Percentiles rank a stretch among this genome's conserved stretches.
Conservation (phyloP, 2,888 invertebrate genomes). For the Catocala fraxini region DNA sequence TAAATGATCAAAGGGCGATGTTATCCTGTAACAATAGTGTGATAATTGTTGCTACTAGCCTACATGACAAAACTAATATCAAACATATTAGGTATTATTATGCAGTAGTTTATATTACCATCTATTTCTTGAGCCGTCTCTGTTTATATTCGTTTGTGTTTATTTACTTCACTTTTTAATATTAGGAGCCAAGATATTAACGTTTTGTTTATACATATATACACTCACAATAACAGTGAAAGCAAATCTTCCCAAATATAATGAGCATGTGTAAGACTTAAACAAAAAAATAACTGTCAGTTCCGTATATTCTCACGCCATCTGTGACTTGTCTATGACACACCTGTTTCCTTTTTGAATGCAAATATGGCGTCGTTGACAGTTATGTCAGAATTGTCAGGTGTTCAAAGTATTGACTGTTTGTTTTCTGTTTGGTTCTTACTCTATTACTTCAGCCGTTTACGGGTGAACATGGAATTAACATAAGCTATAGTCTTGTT, state of each 20-base stretch:
- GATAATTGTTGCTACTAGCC: too few relatives aligned
- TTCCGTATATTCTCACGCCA: conserved; percentile 40
- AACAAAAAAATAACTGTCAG: conserved; percentile 15
- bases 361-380: conserved; percentile 40
- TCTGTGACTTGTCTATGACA: conserved; percentile 43
- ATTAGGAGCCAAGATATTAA: not conserved
- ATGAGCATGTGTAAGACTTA: not conserved
- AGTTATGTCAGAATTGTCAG: conserved; percentile 20
- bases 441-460: too few relatives aligned
- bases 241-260: conserved; percentile 2
- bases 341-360: conserved; percentile 51
- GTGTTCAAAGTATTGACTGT: not conserved
- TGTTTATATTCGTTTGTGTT: too few relatives aligned
- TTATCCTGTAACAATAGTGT: too few relatives aligned
- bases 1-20: too few relatives aligned
- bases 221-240: not conserved
- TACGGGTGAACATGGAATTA: not conserved
- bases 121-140: too few relatives aligned
- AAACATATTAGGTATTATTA: too few relatives aligned
- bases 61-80: too few relatives aligned
- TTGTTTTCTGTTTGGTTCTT: not conserved
- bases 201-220: not conserved
- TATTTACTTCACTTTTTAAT: too few relatives aligned
- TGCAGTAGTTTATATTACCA: too few relatives aligned
- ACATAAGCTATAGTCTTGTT: not conserved